Evolutionary conservation across 2,797 vertebrate genomes (phyloP), one percentile per base, ranked within the genome.

Genomic region (Sorex maritimensis): DNA sequence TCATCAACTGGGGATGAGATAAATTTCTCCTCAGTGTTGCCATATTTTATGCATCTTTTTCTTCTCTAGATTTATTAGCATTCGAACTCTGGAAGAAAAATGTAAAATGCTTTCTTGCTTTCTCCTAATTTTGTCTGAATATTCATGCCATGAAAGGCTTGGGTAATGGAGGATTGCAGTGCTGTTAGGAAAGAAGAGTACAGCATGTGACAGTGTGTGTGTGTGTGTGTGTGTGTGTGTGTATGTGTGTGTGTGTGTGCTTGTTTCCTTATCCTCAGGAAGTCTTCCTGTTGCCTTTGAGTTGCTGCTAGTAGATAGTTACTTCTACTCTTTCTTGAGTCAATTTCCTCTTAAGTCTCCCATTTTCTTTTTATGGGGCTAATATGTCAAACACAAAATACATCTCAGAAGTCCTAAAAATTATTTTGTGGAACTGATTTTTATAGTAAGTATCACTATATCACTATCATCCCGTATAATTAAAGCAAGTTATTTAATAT

Each of bases 341-440:
- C 26, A 90, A 46, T 83, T 67, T 93, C 30, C 30, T 96, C 90
- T 90, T 89, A 93, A 81, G 44, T 92, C 49, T 95, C 72, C 24
- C 49, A 30, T 79, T 92, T 88, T 55, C 38, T 38, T 96, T 94
- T 93, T 86, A 78, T 82, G 34, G 81, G 49, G 6, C 63, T 44
- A 82, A 1, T 89, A 94, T 79, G 41, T 23, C 69, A 73, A 38
- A 79, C 30, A 77, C 5, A 83, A 89, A 44, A 44, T 58, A 80
- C 61, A 69, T 9, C 2, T 44, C 5, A 3, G 6, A 44, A 91
- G 28, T 28, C 68, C 23, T 49, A 69, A 86, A 58, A 93, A 65
- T 46, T 69, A 75, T 44, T 81, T 67, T 75, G 26, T 30, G 63
- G 23, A 92, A 75, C 41, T 55, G 55, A 69, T 75, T 28, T 91